Evolutionary conservation across 2,888 invertebrate genomes (phyloP).

Genomic region (Danaus chrysippus): DNA sequence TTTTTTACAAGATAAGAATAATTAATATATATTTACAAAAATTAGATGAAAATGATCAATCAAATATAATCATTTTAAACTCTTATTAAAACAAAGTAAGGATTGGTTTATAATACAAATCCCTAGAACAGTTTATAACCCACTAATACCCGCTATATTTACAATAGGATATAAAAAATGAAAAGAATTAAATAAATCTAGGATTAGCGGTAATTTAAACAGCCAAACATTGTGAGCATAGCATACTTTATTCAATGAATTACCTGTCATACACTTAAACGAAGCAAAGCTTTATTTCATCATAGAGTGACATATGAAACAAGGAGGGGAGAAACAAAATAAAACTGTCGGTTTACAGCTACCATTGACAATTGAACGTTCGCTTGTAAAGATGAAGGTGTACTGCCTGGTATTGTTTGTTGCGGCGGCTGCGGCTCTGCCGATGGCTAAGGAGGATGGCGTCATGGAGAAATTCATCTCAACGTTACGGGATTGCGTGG

Average conservation of each 20-base stretch:
- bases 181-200: neutral
- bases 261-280: conserved; percentile 51
- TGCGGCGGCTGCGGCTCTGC: conserved; percentile 58
- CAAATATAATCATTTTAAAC: too few species aligned
- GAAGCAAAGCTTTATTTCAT: conserved; percentile 55
- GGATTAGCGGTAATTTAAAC: conserved; percentile 27
- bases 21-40: too few species aligned
- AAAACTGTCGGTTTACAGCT: conserved; percentile 62
- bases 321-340: conserved; percentile 65
- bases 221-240: conserved; percentile 40
- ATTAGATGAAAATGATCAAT: too few species aligned
- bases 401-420: conserved; percentile 56
- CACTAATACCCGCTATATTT: neutral
- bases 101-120: neutral
- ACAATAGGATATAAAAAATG: conserved; percentile 1
- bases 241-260: conserved; percentile 47
- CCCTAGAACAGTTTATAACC: neutral
- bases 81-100: neutral
- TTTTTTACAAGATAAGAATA: too few species aligned
- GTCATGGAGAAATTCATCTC: conserved; percentile 61
- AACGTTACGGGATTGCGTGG: conserved; percentile 83
- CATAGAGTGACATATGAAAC: conserved; percentile 66
- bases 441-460: conserved; percentile 64
- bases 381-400: conserved; percentile 65
- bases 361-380: conserved; percentile 67